phyloP scores from a whole-genome alignment of 2,888 invertebrate genomes.

The Drosophila kanekoi region DNA sequence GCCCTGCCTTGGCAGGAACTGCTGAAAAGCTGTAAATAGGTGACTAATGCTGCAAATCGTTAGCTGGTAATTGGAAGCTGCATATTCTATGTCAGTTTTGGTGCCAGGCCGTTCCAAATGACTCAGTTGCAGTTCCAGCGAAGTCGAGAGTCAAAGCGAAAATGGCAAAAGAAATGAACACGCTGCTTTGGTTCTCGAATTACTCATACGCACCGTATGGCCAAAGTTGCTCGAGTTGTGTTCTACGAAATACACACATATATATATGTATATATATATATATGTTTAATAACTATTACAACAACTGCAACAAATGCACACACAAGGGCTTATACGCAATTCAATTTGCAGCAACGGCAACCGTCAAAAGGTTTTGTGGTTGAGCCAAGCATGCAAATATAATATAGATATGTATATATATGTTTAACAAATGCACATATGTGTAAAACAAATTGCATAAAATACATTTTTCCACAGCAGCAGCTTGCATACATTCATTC shows the following conservation, averaged over 20 bases:
- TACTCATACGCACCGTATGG: constrained; percentile 70
- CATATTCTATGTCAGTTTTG: constrained; percentile 48
- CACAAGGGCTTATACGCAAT: constrained; percentile 20
- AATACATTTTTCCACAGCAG: constrained; percentile 11
- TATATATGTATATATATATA: no score
- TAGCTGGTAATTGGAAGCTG: constrained; percentile 73
- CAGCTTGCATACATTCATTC: constrained; percentile 20
- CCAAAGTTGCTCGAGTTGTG: constrained; percentile 25
- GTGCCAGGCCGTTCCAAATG: constrained; percentile 43
- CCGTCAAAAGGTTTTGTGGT: constrained; percentile 1
- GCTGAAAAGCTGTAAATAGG: constrained; percentile 27
- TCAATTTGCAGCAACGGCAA: constrained; percentile 10
- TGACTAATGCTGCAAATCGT: constrained; percentile 63
- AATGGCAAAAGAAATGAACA: constrained; percentile 54
- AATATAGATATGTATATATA: background rate
- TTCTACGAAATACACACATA: constrained; percentile 40
- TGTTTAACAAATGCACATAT: constrained; percentile 3
- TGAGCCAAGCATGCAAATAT: background rate
- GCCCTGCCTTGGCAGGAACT: constrained; percentile 31
- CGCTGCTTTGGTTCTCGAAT: constrained; percentile 46
- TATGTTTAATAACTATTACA: constrained; percentile 1
- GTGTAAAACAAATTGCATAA: constrained; percentile 18
- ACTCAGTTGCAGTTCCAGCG: constrained; percentile 59
- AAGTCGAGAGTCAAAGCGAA: constrained; percentile 21
- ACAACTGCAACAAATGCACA: constrained; percentile 15